phyloP scores from a whole-genome alignment of 2,113 vertebrate species.

The Nibea albiflora region DNA sequence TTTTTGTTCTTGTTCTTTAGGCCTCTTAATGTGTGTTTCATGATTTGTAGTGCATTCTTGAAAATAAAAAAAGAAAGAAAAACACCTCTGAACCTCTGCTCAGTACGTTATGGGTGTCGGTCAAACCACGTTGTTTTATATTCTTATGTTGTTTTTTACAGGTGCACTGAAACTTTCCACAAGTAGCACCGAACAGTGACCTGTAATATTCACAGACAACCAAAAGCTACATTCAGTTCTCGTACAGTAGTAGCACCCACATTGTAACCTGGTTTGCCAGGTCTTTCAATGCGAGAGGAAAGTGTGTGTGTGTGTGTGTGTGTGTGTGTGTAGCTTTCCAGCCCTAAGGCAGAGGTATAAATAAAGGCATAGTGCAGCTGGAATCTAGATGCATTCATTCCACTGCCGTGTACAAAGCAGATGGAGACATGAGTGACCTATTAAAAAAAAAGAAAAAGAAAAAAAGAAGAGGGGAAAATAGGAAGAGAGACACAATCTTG shows the following conservation, averaged over 20 bases:
- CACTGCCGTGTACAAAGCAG: slow-evolving; percentile 66
- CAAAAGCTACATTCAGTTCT: slow-evolving; percentile 21
- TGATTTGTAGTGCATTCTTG: slow-evolving; percentile 83
- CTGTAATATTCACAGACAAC: slow-evolving; percentile 37
- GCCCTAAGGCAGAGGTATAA: slow-evolving; percentile 70
- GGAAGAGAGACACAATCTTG: slow-evolving; percentile 37
- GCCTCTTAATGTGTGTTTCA: slow-evolving; percentile 77
- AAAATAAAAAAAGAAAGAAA: slow-evolving; percentile 63
- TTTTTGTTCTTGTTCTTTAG: slow-evolving; percentile 75
- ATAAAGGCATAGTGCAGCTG: slow-evolving; percentile 79
- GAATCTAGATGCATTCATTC: slow-evolving; percentile 71
- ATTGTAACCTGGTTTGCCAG: slow-evolving; percentile 38
- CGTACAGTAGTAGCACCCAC: slow-evolving; percentile 12
- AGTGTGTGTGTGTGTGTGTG: slow-evolving; percentile 32
- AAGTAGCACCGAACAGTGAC: slow-evolving; percentile 22
- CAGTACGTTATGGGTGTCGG: slow-evolving; percentile 33
- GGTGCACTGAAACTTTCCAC: not conserved
- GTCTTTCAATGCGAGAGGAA: slow-evolving; percentile 44
- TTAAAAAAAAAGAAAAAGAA: slow-evolving; percentile 35
- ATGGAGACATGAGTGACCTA: slow-evolving; percentile 71
- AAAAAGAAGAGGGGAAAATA: not conserved
- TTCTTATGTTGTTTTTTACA: slow-evolving; percentile 2
- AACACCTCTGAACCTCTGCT: slow-evolving; percentile 29
- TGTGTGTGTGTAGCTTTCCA: slow-evolving; percentile 33
- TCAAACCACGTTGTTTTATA: slow-evolving; percentile 30